Evolutionary conservation across 2,113 vertebrate genomes (phyloP).

Genomic region (Albula glossodonta): DNA sequence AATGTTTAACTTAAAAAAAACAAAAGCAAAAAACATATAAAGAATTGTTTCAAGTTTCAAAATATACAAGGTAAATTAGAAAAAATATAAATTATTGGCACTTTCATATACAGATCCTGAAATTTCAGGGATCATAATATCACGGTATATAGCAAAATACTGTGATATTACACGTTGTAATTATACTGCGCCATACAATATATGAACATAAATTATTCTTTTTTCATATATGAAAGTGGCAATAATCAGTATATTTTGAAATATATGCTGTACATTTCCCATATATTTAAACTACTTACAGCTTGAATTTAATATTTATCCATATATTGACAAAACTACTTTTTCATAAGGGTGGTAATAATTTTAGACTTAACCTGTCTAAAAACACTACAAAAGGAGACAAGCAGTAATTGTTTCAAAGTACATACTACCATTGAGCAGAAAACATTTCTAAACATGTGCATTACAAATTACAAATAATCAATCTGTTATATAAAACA

Average conservation of each 20-base stretch:
- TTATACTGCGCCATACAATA: background rate
- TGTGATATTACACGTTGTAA: conserved; percentile 6
- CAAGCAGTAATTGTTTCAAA: conserved; percentile 47
- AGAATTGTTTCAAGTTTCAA: conserved; percentile 10
- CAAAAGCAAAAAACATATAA: conserved; percentile 32
- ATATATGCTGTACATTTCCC: background rate
- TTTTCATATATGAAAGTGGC: background rate
- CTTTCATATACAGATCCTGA: conserved; percentile 12
- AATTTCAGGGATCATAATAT: conserved; percentile 24
- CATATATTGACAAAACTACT: background rate
- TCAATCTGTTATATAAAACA: conserved; percentile 50
- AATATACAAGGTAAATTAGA: conserved; percentile 27
- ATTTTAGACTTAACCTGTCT: background rate
- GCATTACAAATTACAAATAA: conserved; percentile 62
- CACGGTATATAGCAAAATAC: background rate
- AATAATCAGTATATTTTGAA: background rate
- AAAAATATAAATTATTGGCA: conserved; percentile 18
- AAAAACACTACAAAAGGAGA: conserved; percentile 40
- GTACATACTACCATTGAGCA: conserved; percentile 52
- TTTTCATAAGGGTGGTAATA: background rate
- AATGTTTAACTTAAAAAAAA: conserved; percentile 37
- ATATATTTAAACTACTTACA: background rate
- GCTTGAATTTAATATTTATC: background rate
- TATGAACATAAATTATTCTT: background rate
- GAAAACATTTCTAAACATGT: conserved; percentile 56